Evolutionary conservation across 2,797 vertebrate species (phyloP), one percentile per base, ranked within the genome.

Genomic region (Lateolabrax maculatus): DNA sequence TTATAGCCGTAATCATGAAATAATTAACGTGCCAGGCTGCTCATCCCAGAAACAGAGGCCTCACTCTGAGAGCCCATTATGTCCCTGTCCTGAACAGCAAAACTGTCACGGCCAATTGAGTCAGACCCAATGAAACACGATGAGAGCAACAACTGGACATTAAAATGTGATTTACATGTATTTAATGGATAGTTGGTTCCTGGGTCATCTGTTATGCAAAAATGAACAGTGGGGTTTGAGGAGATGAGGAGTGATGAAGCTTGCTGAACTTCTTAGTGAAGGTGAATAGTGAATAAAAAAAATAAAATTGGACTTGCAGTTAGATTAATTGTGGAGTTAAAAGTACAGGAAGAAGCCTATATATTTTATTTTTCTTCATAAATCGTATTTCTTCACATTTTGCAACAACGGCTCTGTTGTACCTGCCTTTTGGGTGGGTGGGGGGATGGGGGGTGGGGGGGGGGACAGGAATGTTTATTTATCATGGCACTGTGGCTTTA

Each of bases 401-500:
- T n/a, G n/a, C n/a, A n/a, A 15, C 41, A 71, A 60, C 27, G 1
- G 52, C 51, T 79, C 39, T 49, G 37, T 65, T 29, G 3, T 27
- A 75, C 27, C 31, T 62, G 53, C 62, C 52, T 61, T 81, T 73
- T 39, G n/a, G n/a, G 1, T 34, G 3, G 31, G 23, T 19, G 34
- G 34, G 49, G 25, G 19, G 10, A 43, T n/a, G n/a, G n/a, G n/a
- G n/a, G n/a, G 1, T 34, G 3, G 31, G 23, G n/a, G 34, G 34
- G 49, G 25, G 19, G 10, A 43, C 48, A 77, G 81, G 71, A 84
- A 84, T 79, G 67, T 80, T 74, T 80, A 39, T 77, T 48, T n/a
- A 67, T 81, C 23, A 65, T 75, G 85, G 85, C 86, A 87, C 84
- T 83, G 67, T 82, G 88, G 86, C 64, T 90, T 81, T 77, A 81